These are phyloP conservation scores for Chelon auratus DNA, from an alignment of 2,797 vertebrate genomes.

Conservation along the genomic window DNA sequence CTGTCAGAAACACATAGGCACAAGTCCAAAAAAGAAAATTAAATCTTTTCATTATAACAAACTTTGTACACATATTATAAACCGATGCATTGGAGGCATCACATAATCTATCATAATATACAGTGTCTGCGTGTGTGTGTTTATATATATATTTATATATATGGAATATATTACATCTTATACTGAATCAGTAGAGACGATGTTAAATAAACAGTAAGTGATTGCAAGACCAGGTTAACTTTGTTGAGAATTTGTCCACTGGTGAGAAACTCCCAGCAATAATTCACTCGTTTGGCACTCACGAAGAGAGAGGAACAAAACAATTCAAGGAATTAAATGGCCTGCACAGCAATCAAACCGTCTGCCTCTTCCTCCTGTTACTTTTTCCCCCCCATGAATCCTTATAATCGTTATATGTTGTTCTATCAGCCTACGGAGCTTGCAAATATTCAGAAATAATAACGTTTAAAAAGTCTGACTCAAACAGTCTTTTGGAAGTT, in stretches of 20 bases:
- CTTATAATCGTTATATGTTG: constrained; percentile 52
- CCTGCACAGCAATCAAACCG: constrained; percentile 53
- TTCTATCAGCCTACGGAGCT: constrained; percentile 61
- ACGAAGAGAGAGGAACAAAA: constrained; percentile 44
- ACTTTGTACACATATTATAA: constrained; percentile 91
- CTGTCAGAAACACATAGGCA: constrained; percentile 97
- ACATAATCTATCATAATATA: constrained; percentile 84
- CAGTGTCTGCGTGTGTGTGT: constrained; percentile 60
- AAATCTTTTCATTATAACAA: constrained; percentile 89
- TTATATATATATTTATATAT: constrained; percentile 81
- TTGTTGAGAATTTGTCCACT: constrained; percentile 69
- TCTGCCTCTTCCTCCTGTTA: constrained; percentile 35
- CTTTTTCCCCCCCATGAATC: constrained; percentile 37
- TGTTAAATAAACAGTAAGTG: constrained; percentile 86
- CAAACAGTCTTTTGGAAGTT: constrained; percentile 82
- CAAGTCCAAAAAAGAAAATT: constrained; percentile 90
- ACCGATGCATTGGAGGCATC: constrained; percentile 80
- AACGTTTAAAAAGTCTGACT: constrained; percentile 68
- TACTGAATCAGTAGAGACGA: constrained; percentile 88
- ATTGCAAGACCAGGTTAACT: constrained; percentile 78
- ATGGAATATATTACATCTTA: constrained; percentile 90
- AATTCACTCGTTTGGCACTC: constrained; percentile 76
- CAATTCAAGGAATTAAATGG: constrained; percentile 56
- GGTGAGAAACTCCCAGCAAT: constrained; percentile 69
- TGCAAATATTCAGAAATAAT: constrained; percentile 71